Conservation (phyloP, 2,888 invertebrate species). For the Sepioteuthis lessoniana region DNA sequence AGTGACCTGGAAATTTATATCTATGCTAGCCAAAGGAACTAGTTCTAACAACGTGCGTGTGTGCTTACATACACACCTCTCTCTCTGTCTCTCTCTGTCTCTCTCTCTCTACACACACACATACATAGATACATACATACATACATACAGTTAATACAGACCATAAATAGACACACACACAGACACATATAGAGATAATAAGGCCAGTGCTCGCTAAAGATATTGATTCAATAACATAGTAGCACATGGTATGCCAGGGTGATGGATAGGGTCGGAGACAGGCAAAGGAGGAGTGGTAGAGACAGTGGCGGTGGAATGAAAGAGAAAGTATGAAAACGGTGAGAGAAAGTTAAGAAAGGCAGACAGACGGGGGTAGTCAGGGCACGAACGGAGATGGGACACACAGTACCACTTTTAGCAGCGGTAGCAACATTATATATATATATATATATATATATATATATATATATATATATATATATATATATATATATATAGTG, state of each 20-base stretch:
- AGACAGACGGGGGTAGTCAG: constrained; percentile 33
- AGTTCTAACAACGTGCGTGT: background rate
- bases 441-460: background rate
- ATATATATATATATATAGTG: background rate
- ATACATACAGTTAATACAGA: background rate
- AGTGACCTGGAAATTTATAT: constrained; percentile 35
- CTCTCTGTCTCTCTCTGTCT: no score
- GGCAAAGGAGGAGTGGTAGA: background rate
- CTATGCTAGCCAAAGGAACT: constrained; percentile 23
- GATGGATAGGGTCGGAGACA: background rate
- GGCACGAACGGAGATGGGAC: background rate
- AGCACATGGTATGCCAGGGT: constrained; percentile 36
- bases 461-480: background rate
- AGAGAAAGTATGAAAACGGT: background rate
- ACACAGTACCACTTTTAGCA: background rate
- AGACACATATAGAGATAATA: background rate
- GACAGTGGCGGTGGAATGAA: background rate
- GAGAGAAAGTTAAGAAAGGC: background rate
- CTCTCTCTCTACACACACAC: no score
- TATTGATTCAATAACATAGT: background rate
- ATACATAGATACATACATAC: background rate
- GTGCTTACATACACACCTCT: background rate
- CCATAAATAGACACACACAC: background rate
- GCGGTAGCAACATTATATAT: constrained; percentile 25
- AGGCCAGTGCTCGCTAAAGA: constrained; percentile 8